Conservation (phyloP, 2,797 vertebrate genomes). For the Delichon dasypus region DNA sequence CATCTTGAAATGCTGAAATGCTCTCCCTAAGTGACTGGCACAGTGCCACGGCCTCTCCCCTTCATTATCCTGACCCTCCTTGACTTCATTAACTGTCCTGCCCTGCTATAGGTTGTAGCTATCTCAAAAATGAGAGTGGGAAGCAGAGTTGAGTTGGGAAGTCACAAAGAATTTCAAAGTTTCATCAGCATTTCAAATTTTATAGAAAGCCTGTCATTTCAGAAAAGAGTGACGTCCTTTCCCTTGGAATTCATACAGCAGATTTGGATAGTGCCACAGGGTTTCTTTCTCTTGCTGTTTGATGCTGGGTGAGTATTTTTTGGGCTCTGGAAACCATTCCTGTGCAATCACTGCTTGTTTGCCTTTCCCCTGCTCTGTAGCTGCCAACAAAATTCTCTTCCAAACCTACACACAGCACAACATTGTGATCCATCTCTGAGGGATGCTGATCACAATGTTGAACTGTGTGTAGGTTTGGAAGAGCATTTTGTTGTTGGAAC, state of each 20-base stretch:
- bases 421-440: background rate
- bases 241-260: background rate
- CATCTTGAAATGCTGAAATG: background rate
- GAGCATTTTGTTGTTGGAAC: background rate
- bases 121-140: background rate
- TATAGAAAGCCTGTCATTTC: background rate
- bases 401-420: background rate
- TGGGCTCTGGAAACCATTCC: background rate
- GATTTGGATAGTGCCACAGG: background rate
- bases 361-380: background rate
- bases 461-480: background rate
- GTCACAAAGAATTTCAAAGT: background rate
- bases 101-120: background rate
- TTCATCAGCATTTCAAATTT: background rate
- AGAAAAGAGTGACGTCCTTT: background rate
- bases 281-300: background rate
- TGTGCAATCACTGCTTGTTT: background rate
- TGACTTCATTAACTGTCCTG: background rate
- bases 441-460: background rate
- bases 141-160: background rate
- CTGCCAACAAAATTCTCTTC: conserved; percentile 7
- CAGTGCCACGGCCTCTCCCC: background rate
- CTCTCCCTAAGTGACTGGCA: background rate
- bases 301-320: background rate
- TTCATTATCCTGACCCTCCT: background rate